Evolutionary conservation across 1,140 invertebrate species (phyloP).

Genomic region (Drosophila asahinai): DNA sequence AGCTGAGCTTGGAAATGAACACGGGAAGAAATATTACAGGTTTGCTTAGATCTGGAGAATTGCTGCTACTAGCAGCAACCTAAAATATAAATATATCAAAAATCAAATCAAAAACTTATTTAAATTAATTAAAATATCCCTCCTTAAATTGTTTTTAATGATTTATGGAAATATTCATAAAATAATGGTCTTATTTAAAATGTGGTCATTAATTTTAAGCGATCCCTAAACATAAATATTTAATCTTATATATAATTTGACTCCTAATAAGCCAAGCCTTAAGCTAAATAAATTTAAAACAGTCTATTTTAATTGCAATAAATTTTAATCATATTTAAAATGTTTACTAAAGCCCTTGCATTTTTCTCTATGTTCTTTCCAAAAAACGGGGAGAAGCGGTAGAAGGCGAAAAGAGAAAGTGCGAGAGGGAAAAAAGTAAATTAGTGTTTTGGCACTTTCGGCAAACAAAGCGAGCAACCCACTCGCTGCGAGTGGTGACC

Average conservation of each 20-base stretch:
- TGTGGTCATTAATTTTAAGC: no score
- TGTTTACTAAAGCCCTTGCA: background rate
- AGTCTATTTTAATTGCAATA: background rate
- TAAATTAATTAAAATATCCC: no score
- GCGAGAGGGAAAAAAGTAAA: conserved; percentile 69
- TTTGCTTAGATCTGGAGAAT: background rate
- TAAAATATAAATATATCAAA: no score
- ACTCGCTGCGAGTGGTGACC: conserved; percentile 22
- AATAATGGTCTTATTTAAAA: no score
- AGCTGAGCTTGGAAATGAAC: conserved; percentile 12
- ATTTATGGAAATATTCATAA: no score
- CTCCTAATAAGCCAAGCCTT: no score
- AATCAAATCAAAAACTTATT: no score
- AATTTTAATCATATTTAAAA: background rate
- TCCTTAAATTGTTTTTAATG: no score
- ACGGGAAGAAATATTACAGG: background rate
- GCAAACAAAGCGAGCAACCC: conserved; percentile 69
- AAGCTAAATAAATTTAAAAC: no score
- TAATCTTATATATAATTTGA: no score
- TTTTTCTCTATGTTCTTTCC: conserved; percentile 6
- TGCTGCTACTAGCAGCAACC: no score
- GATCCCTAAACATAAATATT: no score
- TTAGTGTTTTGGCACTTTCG: conserved; percentile 84
- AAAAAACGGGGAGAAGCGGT: background rate
- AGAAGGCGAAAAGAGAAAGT: conserved; percentile 41